Conservation (phyloP, 2,888 invertebrate species). For the Macaria liturata region DNA sequence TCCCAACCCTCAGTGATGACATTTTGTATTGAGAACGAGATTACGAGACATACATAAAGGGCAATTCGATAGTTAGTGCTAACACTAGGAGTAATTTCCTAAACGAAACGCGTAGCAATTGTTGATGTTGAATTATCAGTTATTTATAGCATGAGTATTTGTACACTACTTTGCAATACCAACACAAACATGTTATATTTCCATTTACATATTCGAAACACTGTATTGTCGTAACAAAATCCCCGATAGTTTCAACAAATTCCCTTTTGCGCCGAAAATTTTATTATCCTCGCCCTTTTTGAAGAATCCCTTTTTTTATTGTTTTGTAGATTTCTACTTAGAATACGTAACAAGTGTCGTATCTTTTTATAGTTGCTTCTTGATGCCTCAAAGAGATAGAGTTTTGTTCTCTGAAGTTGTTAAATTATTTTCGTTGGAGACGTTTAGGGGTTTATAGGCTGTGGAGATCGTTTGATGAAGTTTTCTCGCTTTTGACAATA, state of each 20-base stretch:
- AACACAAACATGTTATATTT: no score
- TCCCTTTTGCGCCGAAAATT: conserved; percentile 16
- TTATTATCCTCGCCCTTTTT: conserved; percentile 16
- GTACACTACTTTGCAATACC: no score
- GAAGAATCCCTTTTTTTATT: conserved; percentile 17
- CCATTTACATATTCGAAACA: no score
- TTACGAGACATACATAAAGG: no score
- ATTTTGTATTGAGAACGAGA: no score
- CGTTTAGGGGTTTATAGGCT: conserved; percentile 1
- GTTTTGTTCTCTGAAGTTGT: conserved; percentile 3
- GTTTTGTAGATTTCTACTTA: conserved; percentile 14
- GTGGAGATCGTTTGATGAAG: background rate
- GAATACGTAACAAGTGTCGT: conserved; percentile 19
- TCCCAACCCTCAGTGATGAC: no score
- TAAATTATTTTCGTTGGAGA: conserved; percentile 2
- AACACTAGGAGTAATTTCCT: no score
- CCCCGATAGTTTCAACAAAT: conserved; percentile 19
- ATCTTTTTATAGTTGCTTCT: conserved; percentile 14
- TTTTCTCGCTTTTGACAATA: background rate
- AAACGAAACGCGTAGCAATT: no score
- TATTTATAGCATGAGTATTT: no score
- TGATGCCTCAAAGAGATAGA: conserved; percentile 3
- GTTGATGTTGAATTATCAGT: no score
- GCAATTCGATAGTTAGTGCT: no score
- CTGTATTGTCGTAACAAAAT: conserved; percentile 9